Percentiles rank a stretch among this genome's conserved stretches.
Evolutionary conservation across 1,140 invertebrate species (phyloP).

Genomic region (Panagrolaimus sp.): DNA sequence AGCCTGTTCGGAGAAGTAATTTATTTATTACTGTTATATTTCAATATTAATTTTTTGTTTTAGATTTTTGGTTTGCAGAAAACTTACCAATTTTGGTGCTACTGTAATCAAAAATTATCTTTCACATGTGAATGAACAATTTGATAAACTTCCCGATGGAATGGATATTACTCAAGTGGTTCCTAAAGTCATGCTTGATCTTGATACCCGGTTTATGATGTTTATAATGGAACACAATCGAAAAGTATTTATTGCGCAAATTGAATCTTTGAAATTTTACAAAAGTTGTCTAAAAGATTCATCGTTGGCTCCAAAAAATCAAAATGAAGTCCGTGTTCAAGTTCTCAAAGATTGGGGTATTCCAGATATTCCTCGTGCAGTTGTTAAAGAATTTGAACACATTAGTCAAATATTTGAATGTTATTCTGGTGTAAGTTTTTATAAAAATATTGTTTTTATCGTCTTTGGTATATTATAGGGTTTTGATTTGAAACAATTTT

Average conservation of each 20-base stretch:
- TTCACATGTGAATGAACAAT: background rate
- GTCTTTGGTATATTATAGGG: too few species aligned
- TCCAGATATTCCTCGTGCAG: background rate
- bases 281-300: too few species aligned
- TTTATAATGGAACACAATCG: conserved; percentile 5
- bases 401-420: background rate
- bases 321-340: background rate
- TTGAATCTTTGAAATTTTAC: background rate
- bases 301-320: too few species aligned
- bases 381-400: background rate
- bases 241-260: background rate
- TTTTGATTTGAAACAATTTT: too few species aligned
- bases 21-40: background rate
- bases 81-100: background rate
- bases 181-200: background rate
- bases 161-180: background rate
- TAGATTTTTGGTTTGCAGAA: background rate
- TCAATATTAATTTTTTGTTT: background rate
- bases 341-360: background rate
- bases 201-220: background rate
- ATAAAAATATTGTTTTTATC: too few species aligned
- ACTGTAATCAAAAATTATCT: conserved; percentile 14
- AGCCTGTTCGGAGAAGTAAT: background rate
- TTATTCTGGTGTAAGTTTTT: too few species aligned
- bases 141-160: background rate